A percentile compares a stretch with the other conserved stretches of the same genome.
phyloP scores from a whole-genome alignment of 1,140 invertebrate species.

The Heterodera schachtii region DNA sequence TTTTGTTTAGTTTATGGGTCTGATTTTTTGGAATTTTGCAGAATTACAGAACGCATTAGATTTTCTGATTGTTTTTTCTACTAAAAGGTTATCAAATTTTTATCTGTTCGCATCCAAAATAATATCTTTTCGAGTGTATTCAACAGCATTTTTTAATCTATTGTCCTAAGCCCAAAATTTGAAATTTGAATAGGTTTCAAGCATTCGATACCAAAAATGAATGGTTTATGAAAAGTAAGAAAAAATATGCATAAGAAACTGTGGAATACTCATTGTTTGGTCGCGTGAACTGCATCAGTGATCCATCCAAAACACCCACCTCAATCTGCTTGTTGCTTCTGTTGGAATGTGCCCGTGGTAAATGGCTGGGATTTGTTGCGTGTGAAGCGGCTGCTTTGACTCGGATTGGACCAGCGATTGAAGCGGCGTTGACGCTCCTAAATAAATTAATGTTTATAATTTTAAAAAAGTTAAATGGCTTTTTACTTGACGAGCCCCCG shows the following conservation, averaged over 20 bases:
- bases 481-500: slow-evolving; percentile 34
- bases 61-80: too few species aligned
- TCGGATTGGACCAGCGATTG: slow-evolving; percentile 21
- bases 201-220: not conserved
- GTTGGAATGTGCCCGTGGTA: not conserved
- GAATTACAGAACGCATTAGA: too few species aligned
- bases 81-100: too few species aligned
- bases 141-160: too few species aligned
- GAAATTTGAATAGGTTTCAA: not conserved
- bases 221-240: not conserved
- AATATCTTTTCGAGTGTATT: too few species aligned
- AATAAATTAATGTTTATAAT: not conserved
- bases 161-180: too few species aligned
- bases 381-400: slow-evolving; percentile 16
- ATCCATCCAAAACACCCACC: not conserved
- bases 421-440: slow-evolving; percentile 23
- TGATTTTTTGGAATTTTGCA: too few species aligned
- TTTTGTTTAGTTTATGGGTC: too few species aligned
- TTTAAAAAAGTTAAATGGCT: slow-evolving; percentile 9
- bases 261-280: too few species aligned
- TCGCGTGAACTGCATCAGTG: not conserved
- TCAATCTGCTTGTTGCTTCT: not conserved
- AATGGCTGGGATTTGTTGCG: not conserved
- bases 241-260: too few species aligned
- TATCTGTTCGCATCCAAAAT: too few species aligned